phyloP scores from a whole-genome alignment of 2,113 vertebrate species.

The Ia io region DNA sequence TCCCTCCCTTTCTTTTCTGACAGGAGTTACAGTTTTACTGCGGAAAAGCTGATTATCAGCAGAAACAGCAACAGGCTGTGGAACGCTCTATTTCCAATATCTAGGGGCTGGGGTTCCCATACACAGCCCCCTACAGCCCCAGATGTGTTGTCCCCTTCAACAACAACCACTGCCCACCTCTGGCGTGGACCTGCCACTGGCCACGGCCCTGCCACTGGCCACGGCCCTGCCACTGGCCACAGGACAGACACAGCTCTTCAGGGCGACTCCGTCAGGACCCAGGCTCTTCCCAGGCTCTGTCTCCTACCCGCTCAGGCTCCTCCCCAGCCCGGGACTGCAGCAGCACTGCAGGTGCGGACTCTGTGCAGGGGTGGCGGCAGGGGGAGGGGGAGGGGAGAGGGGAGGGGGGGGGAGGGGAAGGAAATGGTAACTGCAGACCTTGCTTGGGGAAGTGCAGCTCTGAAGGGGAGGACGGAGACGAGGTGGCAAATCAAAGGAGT shows the following conservation, averaged over 20 bases:
- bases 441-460: not conserved
- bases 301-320: not conserved
- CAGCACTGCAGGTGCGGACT: not conserved
- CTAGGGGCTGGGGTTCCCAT: not conserved
- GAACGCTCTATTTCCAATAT: not conserved
- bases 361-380: rapidly evolving
- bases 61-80: not conserved
- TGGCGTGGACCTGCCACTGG: no score
- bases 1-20: no score
- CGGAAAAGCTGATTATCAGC: not conserved
- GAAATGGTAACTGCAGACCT: not conserved
- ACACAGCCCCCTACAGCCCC: not conserved
- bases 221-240: not conserved
- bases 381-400: not conserved
- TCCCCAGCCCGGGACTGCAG: no score
- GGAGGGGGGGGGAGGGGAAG: not conserved
- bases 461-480: not conserved
- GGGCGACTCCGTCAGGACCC: not conserved
- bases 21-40: constrained; percentile 23
- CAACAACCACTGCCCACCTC: not conserved
- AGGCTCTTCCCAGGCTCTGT: no score
- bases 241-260: not conserved
- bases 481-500: not conserved
- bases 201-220: not conserved
- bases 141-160: not conserved